phyloP scores from a whole-genome alignment of 2,797 vertebrate genomes.

The Aquila chrysaetos region DNA sequence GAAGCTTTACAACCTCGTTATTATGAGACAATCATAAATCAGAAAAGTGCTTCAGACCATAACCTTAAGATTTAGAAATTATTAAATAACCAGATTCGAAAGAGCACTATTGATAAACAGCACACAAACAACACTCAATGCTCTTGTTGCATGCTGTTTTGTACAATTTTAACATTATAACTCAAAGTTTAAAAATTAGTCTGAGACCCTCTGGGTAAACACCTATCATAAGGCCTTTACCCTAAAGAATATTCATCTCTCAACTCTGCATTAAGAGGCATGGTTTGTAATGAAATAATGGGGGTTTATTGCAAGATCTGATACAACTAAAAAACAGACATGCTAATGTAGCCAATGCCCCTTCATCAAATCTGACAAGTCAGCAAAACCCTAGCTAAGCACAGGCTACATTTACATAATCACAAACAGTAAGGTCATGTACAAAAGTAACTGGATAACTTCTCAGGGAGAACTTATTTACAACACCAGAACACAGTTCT shows the following conservation, averaged over 20 bases:
- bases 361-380: not conserved
- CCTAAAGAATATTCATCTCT: not conserved
- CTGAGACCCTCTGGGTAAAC: not conserved
- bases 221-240: not conserved
- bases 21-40: not conserved
- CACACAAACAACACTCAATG: not conserved
- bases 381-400: constrained; percentile 8
- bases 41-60: not conserved
- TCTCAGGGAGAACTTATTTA: not conserved
- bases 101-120: not conserved
- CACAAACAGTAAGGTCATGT: not conserved
- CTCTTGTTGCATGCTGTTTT: not conserved
- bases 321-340: not conserved
- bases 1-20: not conserved
- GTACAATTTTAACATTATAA: not conserved
- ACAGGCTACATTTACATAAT: constrained; percentile 19
- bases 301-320: not conserved
- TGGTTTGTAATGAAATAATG: not conserved
- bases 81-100: not conserved
- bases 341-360: not conserved
- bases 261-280: not conserved
- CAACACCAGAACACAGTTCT: not conserved
- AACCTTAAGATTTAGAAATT: not conserved
- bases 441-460: constrained; percentile 13
- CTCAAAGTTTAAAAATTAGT: not conserved